These are phyloP conservation scores for Ditylenchus dipsaci DNA, from an alignment of 1,140 invertebrate species.

Conservation along the genomic window DNA sequence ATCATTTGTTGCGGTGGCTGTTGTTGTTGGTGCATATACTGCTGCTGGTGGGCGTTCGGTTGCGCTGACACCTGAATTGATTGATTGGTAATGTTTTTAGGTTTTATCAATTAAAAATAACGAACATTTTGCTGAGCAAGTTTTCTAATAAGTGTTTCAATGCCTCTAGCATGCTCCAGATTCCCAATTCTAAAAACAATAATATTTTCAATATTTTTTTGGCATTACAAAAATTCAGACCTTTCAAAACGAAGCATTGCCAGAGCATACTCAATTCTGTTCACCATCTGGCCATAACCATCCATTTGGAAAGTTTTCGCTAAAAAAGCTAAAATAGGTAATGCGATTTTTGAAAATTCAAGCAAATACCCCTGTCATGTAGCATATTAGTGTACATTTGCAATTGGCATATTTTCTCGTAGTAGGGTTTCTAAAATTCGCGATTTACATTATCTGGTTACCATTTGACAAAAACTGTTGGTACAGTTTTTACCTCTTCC, in stretches of 20 bases:
- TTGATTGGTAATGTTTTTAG: background rate
- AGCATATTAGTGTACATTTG: slow-evolving; percentile 27
- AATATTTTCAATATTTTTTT: background rate
- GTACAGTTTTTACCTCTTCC: slow-evolving; percentile 16
- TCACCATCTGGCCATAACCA: slow-evolving; percentile 9
- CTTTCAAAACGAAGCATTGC: slow-evolving; percentile 27
- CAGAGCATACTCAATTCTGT: slow-evolving; percentile 33
- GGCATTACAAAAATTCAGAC: background rate
- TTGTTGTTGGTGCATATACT: background rate
- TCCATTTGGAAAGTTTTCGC: background rate
- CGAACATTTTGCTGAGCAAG: background rate
- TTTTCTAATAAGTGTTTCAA: slow-evolving; percentile 13
- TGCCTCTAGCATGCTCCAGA: slow-evolving; percentile 8
- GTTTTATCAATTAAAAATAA: background rate
- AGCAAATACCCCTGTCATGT: background rate
- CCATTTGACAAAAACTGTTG: background rate
- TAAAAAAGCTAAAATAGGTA: no score
- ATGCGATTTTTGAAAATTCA: no score
- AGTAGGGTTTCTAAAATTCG: slow-evolving; percentile 28
- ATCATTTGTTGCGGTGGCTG: background rate
- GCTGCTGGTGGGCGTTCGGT: background rate
- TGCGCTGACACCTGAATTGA: background rate
- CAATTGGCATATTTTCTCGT: slow-evolving; percentile 32
- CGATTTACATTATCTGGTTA: background rate
- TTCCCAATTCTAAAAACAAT: slow-evolving; percentile 1